Conservation (phyloP, 2,888 invertebrate species). For the Hypsopygia costalis region DNA sequence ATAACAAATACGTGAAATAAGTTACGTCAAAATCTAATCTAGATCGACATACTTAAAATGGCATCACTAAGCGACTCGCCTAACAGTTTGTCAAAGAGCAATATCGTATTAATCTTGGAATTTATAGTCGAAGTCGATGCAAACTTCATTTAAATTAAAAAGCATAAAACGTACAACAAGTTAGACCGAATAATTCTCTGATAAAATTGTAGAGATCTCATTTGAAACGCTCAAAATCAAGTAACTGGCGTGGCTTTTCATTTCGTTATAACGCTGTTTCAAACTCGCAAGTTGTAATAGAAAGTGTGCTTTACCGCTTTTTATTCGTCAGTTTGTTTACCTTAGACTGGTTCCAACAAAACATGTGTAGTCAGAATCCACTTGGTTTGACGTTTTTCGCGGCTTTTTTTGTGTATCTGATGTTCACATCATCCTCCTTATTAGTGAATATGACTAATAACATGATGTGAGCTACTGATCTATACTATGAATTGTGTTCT, state of each 20-base stretch:
- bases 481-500: not conserved
- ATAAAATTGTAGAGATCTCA: conserved; percentile 20
- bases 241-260: conserved; percentile 24
- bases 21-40: not conserved
- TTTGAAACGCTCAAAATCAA: conserved; percentile 28
- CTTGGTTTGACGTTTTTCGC: conserved; percentile 16
- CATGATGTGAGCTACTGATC: conserved; percentile 2
- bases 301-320: conserved; percentile 38
- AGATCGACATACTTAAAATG: not conserved
- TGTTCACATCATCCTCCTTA: conserved; percentile 22
- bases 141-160: conserved; percentile 2
- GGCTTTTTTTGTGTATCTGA: conserved; percentile 16
- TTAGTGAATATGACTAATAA: conserved; percentile 26
- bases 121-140: not conserved
- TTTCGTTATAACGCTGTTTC: conserved; percentile 28
- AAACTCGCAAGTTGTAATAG: conserved; percentile 33
- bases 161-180: not conserved
- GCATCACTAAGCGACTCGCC: not conserved
- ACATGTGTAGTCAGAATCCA: conserved; percentile 13
- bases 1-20: too few relatives aligned
- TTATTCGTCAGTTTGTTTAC: conserved; percentile 19
- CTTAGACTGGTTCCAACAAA: conserved; percentile 14
- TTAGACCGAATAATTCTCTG: conserved; percentile 14
- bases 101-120: not conserved
- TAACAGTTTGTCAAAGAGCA: conserved; percentile 4